Evolutionary conservation across 2,888 invertebrate genomes (phyloP).

Genomic region (Onthophagus sagittarius): DNA sequence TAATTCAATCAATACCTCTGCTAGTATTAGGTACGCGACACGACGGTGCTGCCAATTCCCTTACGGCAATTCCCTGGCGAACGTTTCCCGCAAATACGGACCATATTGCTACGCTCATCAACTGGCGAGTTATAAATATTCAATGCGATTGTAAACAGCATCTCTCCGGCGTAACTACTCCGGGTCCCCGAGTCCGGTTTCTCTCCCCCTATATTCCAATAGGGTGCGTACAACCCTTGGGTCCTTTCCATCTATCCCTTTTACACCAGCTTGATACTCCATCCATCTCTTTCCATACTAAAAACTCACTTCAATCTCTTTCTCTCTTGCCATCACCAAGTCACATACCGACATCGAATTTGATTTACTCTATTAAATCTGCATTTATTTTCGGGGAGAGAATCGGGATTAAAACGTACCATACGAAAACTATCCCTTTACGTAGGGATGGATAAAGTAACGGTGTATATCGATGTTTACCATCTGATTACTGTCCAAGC

Average conservation of each 20-base stretch:
- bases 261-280: constrained; percentile 1
- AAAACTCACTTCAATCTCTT: constrained; percentile 4
- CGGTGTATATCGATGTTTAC: neutral
- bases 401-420: constrained; percentile 1
- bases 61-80: constrained; percentile 39
- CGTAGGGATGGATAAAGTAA: neutral
- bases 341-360: constrained; percentile 46
- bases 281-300: constrained; percentile 7
- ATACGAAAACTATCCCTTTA: neutral
- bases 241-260: neutral
- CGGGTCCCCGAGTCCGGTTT: constrained; percentile 22
- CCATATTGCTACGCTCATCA: constrained; percentile 52
- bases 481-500: neutral
- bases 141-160: constrained; percentile 50
- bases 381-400: constrained; percentile 35
- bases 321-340: constrained; percentile 42
- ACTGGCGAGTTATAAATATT: constrained; percentile 52
- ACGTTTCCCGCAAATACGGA: constrained; percentile 45
- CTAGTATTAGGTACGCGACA: constrained; percentile 18
- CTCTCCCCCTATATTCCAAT: neutral
- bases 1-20: constrained; percentile 47
- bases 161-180: constrained; percentile 24
- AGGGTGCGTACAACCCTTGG: constrained; percentile 8
- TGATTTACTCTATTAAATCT: constrained; percentile 38
- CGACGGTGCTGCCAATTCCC: neutral